Evolutionary conservation across 2,797 vertebrate species (phyloP).

Genomic region (Sarcophilus harrisii): DNA sequence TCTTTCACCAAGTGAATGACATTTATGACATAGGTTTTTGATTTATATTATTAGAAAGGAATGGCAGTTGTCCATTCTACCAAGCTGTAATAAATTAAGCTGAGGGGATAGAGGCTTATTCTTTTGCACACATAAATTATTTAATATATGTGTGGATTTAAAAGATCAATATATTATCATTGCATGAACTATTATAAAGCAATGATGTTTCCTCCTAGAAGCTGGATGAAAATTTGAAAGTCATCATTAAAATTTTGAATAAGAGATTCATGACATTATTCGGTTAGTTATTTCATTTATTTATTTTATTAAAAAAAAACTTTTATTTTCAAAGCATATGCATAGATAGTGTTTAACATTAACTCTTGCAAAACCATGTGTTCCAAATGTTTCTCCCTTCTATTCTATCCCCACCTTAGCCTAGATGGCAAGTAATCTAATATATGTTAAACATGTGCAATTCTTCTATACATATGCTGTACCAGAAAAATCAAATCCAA

Average conservation of each 20-base stretch:
- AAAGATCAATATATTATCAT: background rate
- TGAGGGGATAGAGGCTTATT: background rate
- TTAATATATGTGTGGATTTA: background rate
- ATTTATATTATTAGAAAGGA: background rate
- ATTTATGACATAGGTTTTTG: background rate
- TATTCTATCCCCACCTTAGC: too few relatives aligned
- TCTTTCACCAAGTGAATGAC: background rate
- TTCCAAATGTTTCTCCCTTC: too few relatives aligned
- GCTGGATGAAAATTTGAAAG: background rate
- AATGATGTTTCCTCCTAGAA: background rate
- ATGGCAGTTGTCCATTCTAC: background rate
- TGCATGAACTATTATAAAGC: background rate
- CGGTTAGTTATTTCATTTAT: background rate
- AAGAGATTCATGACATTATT: background rate
- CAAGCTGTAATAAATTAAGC: background rate
- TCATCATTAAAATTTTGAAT: background rate
- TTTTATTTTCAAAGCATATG: too few relatives aligned
- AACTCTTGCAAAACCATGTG: too few relatives aligned
- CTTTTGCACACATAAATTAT: background rate
- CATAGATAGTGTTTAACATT: too few relatives aligned
- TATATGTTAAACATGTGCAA: too few relatives aligned
- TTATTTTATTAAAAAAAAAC: too few relatives aligned
- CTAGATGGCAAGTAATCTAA: too few relatives aligned
- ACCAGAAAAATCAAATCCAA: too few relatives aligned
- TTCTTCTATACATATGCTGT: too few relatives aligned